phyloP scores from a whole-genome alignment of 2,888 invertebrate genomes.

The Miltochrista miniata region DNA sequence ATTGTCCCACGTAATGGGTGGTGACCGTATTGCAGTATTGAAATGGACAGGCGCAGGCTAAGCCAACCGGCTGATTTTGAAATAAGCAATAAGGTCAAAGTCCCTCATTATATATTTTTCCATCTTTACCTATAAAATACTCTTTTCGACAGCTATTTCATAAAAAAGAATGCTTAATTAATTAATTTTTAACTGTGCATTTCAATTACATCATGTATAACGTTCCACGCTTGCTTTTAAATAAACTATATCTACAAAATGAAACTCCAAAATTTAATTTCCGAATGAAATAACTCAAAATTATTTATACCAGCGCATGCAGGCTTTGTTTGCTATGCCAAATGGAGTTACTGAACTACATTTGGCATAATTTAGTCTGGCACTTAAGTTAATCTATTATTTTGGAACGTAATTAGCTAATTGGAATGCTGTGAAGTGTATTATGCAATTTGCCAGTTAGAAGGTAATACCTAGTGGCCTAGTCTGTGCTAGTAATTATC shows the following conservation, averaged over 20 bases:
- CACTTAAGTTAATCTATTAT: constrained; percentile 18
- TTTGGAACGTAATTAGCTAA: constrained; percentile 11
- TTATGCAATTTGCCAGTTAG: background rate
- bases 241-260: background rate
- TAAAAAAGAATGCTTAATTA: too few relatives aligned
- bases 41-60: too few relatives aligned
- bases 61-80: too few relatives aligned
- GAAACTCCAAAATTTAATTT: constrained; percentile 13
- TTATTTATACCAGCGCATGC: constrained; percentile 3
- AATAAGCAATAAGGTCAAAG: too few relatives aligned
- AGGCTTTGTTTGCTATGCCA: background rate
- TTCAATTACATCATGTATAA: background rate
- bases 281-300: background rate
- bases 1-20: too few relatives aligned
- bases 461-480: too few relatives aligned
- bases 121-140: too few relatives aligned
- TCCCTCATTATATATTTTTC: too few relatives aligned
- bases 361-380: background rate
- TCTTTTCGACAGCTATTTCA: too few relatives aligned
- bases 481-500: too few relatives aligned
- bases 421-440: constrained; percentile 1
- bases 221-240: background rate
- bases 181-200: too few relatives aligned
- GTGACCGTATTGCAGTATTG: too few relatives aligned
- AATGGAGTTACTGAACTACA: background rate